Percentiles rank a stretch among this genome's conserved stretches.
Conservation (phyloP, 2,113 vertebrate genomes). For the Sminthopsis crassicaudata region DNA sequence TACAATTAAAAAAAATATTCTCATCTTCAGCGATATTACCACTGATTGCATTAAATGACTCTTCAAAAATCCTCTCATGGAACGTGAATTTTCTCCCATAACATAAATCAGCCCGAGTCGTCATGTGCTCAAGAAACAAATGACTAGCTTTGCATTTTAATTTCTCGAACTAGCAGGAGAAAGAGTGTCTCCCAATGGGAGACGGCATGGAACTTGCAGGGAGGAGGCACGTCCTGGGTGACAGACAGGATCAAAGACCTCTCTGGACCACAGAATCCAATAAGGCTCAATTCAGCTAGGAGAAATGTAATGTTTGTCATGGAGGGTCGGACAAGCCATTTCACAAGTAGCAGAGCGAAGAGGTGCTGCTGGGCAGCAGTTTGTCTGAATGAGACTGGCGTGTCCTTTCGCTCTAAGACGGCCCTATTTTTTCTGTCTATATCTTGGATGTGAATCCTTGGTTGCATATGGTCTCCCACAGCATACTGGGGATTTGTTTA, state of each 20-base stretch:
- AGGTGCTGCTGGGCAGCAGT: background rate
- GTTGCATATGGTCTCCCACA: background rate
- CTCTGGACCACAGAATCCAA: background rate
- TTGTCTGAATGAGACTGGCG: background rate
- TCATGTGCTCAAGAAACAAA: slow-evolving; percentile 48
- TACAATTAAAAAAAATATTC: slow-evolving; percentile 50
- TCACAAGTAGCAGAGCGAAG: background rate
- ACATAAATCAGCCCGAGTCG: slow-evolving; percentile 71
- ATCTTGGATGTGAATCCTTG: background rate
- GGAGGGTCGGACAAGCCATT: background rate
- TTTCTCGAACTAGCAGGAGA: slow-evolving; percentile 64
- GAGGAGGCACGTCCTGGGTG: background rate
- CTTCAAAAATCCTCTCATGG: slow-evolving; percentile 56
- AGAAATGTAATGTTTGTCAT: background rate
- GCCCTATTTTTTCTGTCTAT: background rate
- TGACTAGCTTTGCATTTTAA: slow-evolving; percentile 65
- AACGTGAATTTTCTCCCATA: slow-evolving; percentile 51
- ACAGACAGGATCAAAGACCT: background rate
- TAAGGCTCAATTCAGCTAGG: background rate
- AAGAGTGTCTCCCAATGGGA: slow-evolving; percentile 62
- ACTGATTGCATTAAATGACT: slow-evolving; percentile 63
- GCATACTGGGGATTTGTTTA: background rate
- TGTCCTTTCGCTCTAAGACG: background rate
- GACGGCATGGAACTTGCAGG: background rate
- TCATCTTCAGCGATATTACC: slow-evolving; percentile 68